Base-by-base conservation (phyloP, 2,888 invertebrate genomes). In the Matsumyia berberina region DNA sequence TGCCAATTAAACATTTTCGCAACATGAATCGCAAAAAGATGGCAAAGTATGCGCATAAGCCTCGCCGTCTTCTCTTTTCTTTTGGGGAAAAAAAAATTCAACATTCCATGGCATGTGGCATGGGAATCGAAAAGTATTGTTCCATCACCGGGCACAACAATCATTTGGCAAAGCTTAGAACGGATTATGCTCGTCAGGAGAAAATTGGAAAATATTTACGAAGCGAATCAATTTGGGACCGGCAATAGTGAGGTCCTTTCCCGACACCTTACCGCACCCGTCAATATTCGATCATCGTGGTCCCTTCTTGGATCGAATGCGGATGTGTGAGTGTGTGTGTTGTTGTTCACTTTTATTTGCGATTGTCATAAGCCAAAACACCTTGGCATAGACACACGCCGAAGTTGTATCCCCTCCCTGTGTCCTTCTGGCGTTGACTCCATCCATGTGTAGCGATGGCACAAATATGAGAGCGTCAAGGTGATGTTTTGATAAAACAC, bases 201-300 rank as follows among this genome's bases (percentile, higher is more conserved):
- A 72, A 82, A 82, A 77, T 77, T 82, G 81, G 77, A 66, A 82
- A 82, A 82, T 66, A 72, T 66, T 77, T 77, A 17, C 31, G 19
- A 82, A 44, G 49, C 31, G 51, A 82, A 77, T 77, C 66, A 72
- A 82, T 82, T 77, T 77, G 64, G 31, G 55, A 58, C 53, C 37
- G 37, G 51, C 31, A 33, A 39, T 51, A n/a, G 58, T 55, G 15
- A 35, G 35, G n/a, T 49, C 33, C 33, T 37, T 31, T 9, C 46
- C 29, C 5, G 44, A 44, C 29, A 7, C 31, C 17, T 69, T 66
- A 58, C 66, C 73, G 66, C n/a, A n/a, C n/a, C n/a, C n/a, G 73
- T 79, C 58, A 66, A 44, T 66, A 60, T 37, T 62, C 37, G 9
- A 15, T 60, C 60, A 49, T 37, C 42, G 12, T 46, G n/a, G 46